phyloP scores from a whole-genome alignment of 2,113 vertebrate species.

The Rhynchopsitta pachyrhyncha region DNA sequence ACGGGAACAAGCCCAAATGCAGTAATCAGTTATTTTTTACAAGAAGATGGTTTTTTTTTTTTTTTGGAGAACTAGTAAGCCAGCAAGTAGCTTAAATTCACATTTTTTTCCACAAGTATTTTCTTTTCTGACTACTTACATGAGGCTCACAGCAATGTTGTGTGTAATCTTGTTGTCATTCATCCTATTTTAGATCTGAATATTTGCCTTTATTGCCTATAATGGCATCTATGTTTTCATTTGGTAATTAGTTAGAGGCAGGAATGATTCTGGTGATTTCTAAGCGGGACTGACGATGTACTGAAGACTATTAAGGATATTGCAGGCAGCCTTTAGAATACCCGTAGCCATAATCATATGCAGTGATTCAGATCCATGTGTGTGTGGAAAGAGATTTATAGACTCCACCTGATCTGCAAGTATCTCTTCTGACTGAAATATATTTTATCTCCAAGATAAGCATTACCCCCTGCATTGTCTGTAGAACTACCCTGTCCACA shows the following conservation, averaged over 20 bases:
- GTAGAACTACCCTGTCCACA: background rate
- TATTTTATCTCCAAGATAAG: background rate
- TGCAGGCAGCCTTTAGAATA: background rate
- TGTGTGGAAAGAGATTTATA: background rate
- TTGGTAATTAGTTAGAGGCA: background rate
- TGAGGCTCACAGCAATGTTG: background rate
- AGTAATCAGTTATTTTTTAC: background rate
- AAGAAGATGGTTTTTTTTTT: background rate
- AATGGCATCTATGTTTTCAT: background rate
- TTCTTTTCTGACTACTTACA: background rate
- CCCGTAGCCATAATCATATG: background rate
- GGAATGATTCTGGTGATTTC: background rate
- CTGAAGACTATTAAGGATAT: background rate
- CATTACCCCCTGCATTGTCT: background rate
- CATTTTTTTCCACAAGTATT: background rate
- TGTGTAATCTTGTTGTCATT: background rate
- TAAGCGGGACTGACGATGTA: background rate
- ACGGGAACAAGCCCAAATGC: background rate
- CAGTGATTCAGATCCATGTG: background rate
- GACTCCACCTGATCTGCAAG: background rate
- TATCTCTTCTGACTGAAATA: background rate
- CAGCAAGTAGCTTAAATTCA: background rate
- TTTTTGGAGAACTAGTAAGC: background rate
- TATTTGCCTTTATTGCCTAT: background rate
- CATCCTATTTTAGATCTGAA: background rate